These are phyloP conservation scores for Hydrolagus affinis DNA, from an alignment of 2,113 vertebrate genomes.

Conservation along the genomic window DNA sequence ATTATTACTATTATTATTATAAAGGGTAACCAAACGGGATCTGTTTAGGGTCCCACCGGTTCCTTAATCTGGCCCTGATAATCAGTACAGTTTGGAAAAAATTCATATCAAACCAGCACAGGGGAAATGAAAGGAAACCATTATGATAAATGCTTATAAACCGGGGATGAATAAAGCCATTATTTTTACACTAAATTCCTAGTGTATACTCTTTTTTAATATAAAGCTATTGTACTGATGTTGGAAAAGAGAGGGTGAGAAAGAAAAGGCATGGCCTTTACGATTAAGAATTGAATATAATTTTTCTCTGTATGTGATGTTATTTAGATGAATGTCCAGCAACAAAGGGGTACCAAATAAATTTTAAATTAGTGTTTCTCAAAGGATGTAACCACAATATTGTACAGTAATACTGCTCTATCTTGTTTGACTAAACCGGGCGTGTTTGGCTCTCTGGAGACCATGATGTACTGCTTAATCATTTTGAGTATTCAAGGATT, in stretches of 20 bases:
- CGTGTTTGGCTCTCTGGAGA: not conserved
- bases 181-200: not conserved
- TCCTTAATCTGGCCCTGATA: no score
- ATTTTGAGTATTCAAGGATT: not conserved
- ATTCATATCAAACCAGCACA: not conserved
- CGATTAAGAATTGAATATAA: not conserved
- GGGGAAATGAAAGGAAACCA: not conserved
- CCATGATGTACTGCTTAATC: not conserved
- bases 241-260: not conserved
- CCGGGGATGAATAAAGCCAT: not conserved
- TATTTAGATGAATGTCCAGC: not conserved
- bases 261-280: not conserved
- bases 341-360: not conserved
- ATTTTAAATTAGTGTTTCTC: not conserved
- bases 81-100: not conserved
- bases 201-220: not conserved
- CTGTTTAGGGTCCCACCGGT: no score
- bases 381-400: not conserved
- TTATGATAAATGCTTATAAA: conserved; percentile 1
- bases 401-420: no score
- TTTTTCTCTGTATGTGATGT: not conserved
- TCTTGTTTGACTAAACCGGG: not conserved
- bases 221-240: not conserved
- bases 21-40: no score
- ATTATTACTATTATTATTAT: no score